Evolutionary conservation across 2,797 vertebrate species (phyloP).

Genomic region (Sarcophilus harrisii): DNA sequence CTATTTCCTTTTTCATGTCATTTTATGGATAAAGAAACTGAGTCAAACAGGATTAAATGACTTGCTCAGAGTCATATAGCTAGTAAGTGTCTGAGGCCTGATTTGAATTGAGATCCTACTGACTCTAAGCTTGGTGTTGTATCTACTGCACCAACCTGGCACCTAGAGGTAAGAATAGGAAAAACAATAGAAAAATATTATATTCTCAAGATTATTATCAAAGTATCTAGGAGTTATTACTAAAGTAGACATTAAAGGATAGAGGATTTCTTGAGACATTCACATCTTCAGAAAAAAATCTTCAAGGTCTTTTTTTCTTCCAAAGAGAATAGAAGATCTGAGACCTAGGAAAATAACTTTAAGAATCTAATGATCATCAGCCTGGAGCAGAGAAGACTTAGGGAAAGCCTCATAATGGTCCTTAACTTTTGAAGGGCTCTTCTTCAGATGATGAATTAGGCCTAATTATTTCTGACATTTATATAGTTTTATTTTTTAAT

Average conservation of each 20-base stretch:
- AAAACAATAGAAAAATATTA: background rate
- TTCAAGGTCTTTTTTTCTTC: background rate
- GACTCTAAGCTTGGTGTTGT: background rate
- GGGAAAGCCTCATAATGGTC: background rate
- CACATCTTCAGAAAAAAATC: background rate
- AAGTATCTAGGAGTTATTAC: background rate
- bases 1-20: background rate
- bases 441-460: background rate
- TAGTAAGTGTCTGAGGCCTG: background rate
- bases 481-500: background rate
- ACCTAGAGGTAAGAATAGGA: background rate
- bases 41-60: background rate
- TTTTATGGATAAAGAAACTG: background rate
- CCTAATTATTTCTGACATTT: background rate
- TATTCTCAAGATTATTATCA: background rate
- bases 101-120: background rate
- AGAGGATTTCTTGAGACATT: background rate
- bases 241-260: background rate
- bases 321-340: background rate
- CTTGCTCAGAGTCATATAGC: background rate
- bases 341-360: background rate
- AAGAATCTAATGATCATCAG: background rate
- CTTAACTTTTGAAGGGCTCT: background rate
- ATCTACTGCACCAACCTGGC: background rate
- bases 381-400: background rate